Base-by-base conservation (phyloP, 1,140 invertebrate genomes). In the Diprion similis region DNA sequence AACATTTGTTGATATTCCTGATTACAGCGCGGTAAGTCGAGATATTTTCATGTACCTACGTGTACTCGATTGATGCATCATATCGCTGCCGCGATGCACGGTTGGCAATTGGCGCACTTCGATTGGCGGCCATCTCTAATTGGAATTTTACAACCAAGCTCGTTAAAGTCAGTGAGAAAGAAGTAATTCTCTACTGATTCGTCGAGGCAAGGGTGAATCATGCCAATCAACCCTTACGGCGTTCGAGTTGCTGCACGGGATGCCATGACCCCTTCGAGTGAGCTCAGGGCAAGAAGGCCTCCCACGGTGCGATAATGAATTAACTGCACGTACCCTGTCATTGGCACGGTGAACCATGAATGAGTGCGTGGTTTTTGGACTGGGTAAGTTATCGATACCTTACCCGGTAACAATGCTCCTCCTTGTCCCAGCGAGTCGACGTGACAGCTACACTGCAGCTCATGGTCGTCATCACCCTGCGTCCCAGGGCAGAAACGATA, bases 221-320 rank as follows among this genome's bases (percentile, higher is more conserved):
- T 80, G 74, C 77, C 76, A 75, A 78, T 81, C 79, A 80, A 83
- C 81, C 80, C 80, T 79, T 78, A 73, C 79, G 37, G 10, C 59
- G 66, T 46, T 68, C 66, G 69, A 71, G 69, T 37, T 75, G 24
- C 24, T 37, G 74, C 74, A 78, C 72, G 76, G 76, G 73, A 76
- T 76, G 74, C 75, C 75, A 69, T 75, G 67, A 74, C 76, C 59
- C 67, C 66, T 59, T 37, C 51, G 46, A 68, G 17, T 19, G 66
- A 68, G 73, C 74, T 73, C 72, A 64, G 78, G 73, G 51, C 51
- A 59, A 59, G 51, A 59, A 59, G 51, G 51, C 79, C 76, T 79
- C 78, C 78, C 77, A 75, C 73, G 75, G 78, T 75, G 79, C 80
- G 78, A 79, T 83, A 82, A 83, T 82, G 80, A 83, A 81, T 83